A percentile compares a stretch with the other conserved stretches of the same genome.
These are phyloP conservation scores for Palythoa caribaeorum DNA, from an alignment of 92 coral and sea anemone genomes.

Conservation along the genomic window DNA sequence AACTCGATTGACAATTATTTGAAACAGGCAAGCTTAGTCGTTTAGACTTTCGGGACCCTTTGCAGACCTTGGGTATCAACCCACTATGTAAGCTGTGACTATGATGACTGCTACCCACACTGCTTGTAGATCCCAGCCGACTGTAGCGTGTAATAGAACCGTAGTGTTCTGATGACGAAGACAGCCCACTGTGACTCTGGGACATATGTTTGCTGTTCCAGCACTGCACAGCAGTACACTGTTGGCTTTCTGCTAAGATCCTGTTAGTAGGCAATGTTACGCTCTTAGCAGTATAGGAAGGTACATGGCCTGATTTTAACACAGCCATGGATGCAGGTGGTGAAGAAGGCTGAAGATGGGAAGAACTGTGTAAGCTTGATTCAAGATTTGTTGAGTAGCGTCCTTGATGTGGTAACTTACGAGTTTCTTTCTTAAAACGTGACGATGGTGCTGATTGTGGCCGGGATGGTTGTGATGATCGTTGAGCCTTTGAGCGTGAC, in stretches of 20 bases:
- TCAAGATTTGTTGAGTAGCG: conserved; percentile 54
- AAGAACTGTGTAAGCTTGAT: neutral
- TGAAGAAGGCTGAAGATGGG: conserved; percentile 63
- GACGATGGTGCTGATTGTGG: conserved; percentile 93
- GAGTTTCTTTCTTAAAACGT: conserved; percentile 60
- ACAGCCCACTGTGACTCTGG: conserved; percentile 28
- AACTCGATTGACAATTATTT: conserved; percentile 73
- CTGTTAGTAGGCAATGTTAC: conserved; percentile 72
- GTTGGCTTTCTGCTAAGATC: conserved; percentile 75
- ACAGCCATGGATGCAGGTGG: conserved; percentile 90
- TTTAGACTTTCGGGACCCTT: conserved; percentile 46
- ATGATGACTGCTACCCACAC: conserved; percentile 66
- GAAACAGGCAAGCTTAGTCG: conserved; percentile 82
- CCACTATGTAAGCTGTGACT: conserved; percentile 29
- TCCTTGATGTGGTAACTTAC: conserved; percentile 32
- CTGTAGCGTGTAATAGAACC: conserved; percentile 53
- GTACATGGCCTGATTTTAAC: conserved; percentile 75
- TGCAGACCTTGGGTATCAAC: conserved; percentile 30
- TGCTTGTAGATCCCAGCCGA: conserved; percentile 84
- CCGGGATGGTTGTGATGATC: conserved; percentile 57
- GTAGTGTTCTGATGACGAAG: conserved; percentile 41
- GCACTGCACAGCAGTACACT: conserved; percentile 80
- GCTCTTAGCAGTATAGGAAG: conserved; percentile 90
- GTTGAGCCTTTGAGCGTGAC: conserved; percentile 49
- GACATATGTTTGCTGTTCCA: conserved; percentile 48